Conservation (phyloP, 1,140 invertebrate genomes). For the Panulirus ornatus region DNA sequence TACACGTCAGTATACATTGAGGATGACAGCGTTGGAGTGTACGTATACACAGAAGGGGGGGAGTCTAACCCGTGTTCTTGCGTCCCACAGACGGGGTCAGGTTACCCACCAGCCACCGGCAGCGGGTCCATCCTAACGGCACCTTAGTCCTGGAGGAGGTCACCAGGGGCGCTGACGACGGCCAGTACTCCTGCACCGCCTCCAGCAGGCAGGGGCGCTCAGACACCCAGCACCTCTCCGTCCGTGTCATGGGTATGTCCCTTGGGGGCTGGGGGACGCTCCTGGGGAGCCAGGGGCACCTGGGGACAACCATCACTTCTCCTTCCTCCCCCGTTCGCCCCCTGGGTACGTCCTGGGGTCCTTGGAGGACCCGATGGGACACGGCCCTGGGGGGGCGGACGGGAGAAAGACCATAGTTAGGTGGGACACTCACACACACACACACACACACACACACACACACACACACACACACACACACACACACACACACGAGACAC, state of each 20-base stretch:
- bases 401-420: too few species aligned
- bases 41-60: not conserved
- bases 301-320: too few species aligned
- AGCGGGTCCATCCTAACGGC: constrained; percentile 92
- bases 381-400: too few species aligned
- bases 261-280: too few species aligned
- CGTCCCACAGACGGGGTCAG: constrained; percentile 82
- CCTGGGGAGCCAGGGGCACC: too few species aligned
- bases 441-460: too few species aligned
- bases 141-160: constrained; percentile 83
- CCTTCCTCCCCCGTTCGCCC: too few species aligned
- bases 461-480: too few species aligned
- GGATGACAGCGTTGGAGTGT: not conserved
- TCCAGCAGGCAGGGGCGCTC: constrained; percentile 84
- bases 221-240: constrained; percentile 80
- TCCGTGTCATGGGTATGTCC: constrained; percentile 61
- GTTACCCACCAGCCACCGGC: constrained; percentile 94
- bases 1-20: not conserved
- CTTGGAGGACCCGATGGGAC: too few species aligned
- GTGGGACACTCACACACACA: too few species aligned
- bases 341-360: too few species aligned
- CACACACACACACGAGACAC: too few species aligned
- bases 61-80: not conserved
- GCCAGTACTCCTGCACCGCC: constrained; percentile 84
- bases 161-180: constrained; percentile 83